Conservation (phyloP, 23 tunicate species). For the Botrylloides violaceus region DNA sequence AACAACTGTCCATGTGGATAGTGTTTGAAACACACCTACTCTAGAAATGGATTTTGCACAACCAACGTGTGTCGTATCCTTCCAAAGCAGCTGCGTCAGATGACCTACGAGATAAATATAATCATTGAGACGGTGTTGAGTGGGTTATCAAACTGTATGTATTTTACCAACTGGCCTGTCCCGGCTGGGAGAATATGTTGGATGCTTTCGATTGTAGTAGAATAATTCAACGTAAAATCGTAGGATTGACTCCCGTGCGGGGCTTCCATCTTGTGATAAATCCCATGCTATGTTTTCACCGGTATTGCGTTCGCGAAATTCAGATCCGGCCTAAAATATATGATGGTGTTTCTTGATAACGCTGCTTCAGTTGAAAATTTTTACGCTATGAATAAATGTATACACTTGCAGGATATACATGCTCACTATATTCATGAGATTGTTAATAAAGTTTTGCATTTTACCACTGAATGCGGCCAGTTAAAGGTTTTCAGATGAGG, state of each 20-base stretch:
- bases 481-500: conserved; percentile 25
- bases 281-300: conserved; percentile 99
- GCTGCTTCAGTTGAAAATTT: too few species aligned
- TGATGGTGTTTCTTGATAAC: too few species aligned
- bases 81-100: conserved; percentile 88
- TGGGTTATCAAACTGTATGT: conserved; percentile 6
- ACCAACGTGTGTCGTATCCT: conserved; percentile 56
- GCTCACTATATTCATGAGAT: too few species aligned
- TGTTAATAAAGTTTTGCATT: too few species aligned
- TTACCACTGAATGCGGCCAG: conserved; percentile 94
- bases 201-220: conserved; percentile 60
- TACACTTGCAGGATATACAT: too few species aligned
- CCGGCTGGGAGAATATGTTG: conserved; percentile 11
- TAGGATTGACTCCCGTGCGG: conserved; percentile 67
- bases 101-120: conserved; percentile 39
- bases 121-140: background rate
- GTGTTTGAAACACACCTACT: background rate
- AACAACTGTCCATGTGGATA: conserved; percentile 62
- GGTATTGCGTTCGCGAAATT: conserved; percentile 35
- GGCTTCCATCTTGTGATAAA: conserved; percentile 61
- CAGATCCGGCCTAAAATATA: conserved; percentile 36
- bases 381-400: too few species aligned
- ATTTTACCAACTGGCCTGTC: conserved; percentile 66
- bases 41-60: conserved; percentile 40
- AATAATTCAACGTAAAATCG: conserved; percentile 90